phyloP scores from a whole-genome alignment of 1,140 invertebrate species.

The Ruditapes philippinarum region DNA sequence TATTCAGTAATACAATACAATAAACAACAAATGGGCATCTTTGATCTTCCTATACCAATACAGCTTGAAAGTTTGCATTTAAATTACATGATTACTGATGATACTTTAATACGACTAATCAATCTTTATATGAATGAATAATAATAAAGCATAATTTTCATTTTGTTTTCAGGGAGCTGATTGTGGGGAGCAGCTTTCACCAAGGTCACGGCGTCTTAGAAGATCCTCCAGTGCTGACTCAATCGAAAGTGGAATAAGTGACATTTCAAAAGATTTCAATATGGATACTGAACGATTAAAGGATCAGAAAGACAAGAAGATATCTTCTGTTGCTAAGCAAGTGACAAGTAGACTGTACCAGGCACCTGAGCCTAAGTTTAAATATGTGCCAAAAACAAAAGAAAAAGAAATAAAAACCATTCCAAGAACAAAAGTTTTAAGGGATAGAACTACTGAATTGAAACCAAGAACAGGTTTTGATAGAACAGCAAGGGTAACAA shows the following conservation, averaged over 20 bases:
- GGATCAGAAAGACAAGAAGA: constrained; percentile 49
- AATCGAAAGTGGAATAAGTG: background rate
- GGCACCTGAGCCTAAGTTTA: constrained; percentile 73
- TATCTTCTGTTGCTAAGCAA: constrained; percentile 72
- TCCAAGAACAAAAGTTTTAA: constrained; percentile 29
- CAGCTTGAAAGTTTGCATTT: no score
- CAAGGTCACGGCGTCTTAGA: constrained; percentile 15
- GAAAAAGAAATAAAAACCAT: constrained; percentile 53
- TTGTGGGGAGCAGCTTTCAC: constrained; percentile 13
- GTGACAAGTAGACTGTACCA: constrained; percentile 80
- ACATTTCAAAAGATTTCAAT: constrained; percentile 19
- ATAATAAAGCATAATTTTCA: no score
- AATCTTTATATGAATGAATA: no score
- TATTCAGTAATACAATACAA: no score
- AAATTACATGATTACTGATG: no score
- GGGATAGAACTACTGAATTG: background rate
- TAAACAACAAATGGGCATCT: no score
- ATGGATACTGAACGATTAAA: background rate
- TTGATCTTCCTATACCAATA: no score
- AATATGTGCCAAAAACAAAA: constrained; percentile 73
- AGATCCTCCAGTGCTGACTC: constrained; percentile 25
- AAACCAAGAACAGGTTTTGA: constrained; percentile 13
- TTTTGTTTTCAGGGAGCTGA: background rate
- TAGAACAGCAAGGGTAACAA: constrained; percentile 6
- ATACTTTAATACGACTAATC: no score